A percentile compares a stretch with the other conserved stretches of the same genome.
phyloP scores from a whole-genome alignment of 2,888 invertebrate species.

The Nipponacmea schrenckii region DNA sequence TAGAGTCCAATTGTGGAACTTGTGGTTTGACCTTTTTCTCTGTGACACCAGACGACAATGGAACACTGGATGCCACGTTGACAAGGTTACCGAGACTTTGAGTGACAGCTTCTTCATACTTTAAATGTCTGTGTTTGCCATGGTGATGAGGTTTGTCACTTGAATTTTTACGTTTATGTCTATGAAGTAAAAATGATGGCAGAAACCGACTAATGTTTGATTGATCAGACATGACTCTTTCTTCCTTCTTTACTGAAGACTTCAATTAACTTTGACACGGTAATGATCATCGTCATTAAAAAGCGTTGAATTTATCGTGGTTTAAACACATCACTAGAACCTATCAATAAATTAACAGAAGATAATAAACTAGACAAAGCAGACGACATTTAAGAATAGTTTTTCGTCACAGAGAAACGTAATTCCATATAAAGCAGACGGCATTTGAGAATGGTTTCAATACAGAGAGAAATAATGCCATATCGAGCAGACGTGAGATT shows the following conservation, averaged over 20 bases:
- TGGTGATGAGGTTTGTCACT: neutral
- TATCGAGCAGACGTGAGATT: no score
- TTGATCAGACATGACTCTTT: neutral
- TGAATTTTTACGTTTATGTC: neutral
- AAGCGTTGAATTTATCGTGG: no score
- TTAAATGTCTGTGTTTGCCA: slow-evolving; percentile 6
- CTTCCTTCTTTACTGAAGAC: neutral
- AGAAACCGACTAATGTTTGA: neutral
- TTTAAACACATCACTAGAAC: no score
- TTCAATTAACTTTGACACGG: neutral
- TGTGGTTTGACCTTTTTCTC: neutral
- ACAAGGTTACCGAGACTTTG: slow-evolving; percentile 37
- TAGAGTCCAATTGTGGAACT: neutral
- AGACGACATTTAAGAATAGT: no score
- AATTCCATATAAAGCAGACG: no score
- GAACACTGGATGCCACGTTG: slow-evolving; percentile 34
- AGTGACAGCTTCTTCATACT: slow-evolving; percentile 31
- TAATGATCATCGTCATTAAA: no score
- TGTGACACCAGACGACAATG: slow-evolving; percentile 27
- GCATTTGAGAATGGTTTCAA: no score
- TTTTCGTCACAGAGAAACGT: no score
- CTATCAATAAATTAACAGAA: no score
- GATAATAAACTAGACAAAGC: no score
- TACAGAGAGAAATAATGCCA: no score
- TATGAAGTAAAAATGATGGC: slow-evolving; percentile 1